Conservation (phyloP, 2,797 vertebrate genomes). For the Spinus pinus region DNA sequence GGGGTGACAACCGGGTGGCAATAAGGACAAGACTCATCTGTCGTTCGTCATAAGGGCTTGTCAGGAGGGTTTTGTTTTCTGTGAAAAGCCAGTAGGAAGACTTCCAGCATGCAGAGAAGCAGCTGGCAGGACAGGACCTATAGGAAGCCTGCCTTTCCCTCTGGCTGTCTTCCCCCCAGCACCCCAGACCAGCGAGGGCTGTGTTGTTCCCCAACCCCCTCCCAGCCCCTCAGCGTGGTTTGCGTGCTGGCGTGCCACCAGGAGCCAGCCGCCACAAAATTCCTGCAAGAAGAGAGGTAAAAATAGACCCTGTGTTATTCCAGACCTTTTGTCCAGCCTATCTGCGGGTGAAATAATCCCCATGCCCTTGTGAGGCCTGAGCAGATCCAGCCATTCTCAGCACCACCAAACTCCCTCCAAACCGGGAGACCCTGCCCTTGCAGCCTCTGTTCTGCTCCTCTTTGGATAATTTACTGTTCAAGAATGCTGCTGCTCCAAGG, state of each 20-base stretch:
- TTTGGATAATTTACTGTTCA: neutral
- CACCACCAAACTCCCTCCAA: rapidly evolving
- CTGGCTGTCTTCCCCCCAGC: neutral
- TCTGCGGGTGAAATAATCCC: neutral
- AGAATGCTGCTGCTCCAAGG: neutral
- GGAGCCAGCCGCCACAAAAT: neutral
- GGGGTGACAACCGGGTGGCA: neutral
- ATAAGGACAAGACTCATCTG: neutral
- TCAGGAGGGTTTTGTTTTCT: neutral
- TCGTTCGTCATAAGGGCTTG: rapidly evolving
- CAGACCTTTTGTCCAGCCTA: neutral
- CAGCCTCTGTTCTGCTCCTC: neutral
- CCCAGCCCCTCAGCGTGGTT: neutral
- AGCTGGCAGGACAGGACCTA: neutral
- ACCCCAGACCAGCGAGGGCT: neutral
- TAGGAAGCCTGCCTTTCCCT: neutral
- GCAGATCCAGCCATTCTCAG: neutral
- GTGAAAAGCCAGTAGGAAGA: neutral
- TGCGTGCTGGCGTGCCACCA: rapidly evolving
- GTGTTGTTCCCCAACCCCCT: rapidly evolving
- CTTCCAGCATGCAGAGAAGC: neutral
- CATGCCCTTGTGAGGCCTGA: neutral
- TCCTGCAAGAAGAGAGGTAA: neutral
- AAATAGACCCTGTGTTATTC: neutral
- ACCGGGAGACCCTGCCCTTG: neutral